Conservation (phyloP, 2,797 vertebrate genomes). For the Enteromius mattozi region DNA sequence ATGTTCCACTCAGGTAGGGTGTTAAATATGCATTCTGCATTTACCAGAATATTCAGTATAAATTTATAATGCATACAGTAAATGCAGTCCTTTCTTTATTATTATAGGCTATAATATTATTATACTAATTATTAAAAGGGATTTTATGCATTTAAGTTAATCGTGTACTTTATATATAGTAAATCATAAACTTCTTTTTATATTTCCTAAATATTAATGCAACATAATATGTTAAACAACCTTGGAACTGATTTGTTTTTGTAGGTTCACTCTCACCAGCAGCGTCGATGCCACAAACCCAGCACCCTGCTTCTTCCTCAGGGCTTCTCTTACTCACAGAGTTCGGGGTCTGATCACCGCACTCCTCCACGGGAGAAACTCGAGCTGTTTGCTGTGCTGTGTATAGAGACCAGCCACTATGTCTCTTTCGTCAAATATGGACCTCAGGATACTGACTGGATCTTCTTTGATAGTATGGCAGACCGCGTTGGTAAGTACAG, state of each 20-base stretch:
- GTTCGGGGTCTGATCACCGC: neutral
- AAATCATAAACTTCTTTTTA: neutral
- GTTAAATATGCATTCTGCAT: neutral
- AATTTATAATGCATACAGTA: neutral
- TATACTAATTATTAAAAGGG: neutral
- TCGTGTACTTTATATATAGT: neutral
- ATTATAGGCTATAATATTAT: neutral
- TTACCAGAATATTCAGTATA: neutral
- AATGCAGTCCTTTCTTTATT: neutral
- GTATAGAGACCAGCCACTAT: slow-evolving; percentile 93
- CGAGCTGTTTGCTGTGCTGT: slow-evolving; percentile 90
- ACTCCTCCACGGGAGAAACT: slow-evolving; percentile 79
- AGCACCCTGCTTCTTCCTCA: slow-evolving; percentile 69
- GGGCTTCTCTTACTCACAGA: slow-evolving; percentile 63
- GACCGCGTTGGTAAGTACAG: slow-evolving; percentile 83
- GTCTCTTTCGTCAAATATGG: slow-evolving; percentile 91
- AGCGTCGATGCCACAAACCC: slow-evolving; percentile 70
- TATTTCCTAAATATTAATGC: neutral
- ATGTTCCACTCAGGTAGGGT: slow-evolving; percentile 81
- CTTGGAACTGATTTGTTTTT: slow-evolving; percentile 3
- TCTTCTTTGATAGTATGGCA: slow-evolving; percentile 95
- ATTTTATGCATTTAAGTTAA: neutral
- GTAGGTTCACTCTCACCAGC: slow-evolving; percentile 83
- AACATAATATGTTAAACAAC: neutral
- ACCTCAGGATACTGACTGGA: slow-evolving; percentile 80